Conservation (phyloP, 2,113 vertebrate species). For the Picathartes gymnocephalus region DNA sequence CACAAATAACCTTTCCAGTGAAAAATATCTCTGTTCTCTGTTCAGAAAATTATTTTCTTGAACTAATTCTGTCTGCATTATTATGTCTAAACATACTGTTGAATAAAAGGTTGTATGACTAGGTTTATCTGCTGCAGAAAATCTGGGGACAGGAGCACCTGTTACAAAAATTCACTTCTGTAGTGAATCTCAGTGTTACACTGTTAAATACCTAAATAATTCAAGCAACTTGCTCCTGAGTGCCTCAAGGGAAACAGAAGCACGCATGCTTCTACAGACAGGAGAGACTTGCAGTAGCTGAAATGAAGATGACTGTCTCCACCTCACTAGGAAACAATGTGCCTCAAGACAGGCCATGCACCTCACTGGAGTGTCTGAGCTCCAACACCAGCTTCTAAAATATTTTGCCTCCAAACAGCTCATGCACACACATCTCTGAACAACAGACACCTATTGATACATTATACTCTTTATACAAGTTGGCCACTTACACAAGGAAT, state of each 20-base stretch:
- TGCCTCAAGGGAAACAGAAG: neutral
- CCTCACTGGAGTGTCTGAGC: neutral
- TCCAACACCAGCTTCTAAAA: neutral
- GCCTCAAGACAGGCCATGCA: neutral
- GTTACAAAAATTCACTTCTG: neutral
- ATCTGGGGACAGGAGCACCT: accelerated
- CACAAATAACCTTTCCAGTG: neutral
- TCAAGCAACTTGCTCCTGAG: neutral
- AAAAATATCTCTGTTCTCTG: neutral
- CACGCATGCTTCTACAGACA: neutral
- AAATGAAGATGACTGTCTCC: neutral
- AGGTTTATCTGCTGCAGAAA: neutral
- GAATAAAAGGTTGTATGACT: neutral
- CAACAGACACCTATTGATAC: neutral
- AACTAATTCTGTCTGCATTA: neutral
- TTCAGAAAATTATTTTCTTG: neutral
- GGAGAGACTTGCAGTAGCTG: neutral
- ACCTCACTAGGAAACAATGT: neutral
- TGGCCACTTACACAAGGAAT: neutral
- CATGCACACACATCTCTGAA: neutral
- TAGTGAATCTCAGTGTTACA: neutral
- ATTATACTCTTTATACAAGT: neutral
- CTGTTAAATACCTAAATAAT: neutral
- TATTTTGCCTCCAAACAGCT: neutral
- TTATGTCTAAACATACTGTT: neutral